A percentile compares a stretch with the other conserved stretches of the same genome.
Evolutionary conservation across 1,140 invertebrate species (phyloP).

Genomic region (Dinoponera quadriceps): DNA sequence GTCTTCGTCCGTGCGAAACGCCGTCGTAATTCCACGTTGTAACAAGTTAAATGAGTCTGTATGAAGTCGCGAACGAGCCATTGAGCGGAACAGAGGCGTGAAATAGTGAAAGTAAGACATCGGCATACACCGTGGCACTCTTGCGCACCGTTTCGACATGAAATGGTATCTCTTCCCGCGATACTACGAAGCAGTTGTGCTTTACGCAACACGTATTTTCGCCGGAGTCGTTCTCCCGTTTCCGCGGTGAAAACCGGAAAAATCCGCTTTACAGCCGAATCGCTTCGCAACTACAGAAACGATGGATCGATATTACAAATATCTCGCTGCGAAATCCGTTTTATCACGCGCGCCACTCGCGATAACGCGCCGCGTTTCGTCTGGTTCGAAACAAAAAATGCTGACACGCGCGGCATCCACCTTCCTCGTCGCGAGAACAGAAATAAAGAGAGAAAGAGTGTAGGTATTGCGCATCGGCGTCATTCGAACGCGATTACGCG

Average conservation of each 20-base stretch:
- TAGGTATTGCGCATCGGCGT: conserved; percentile 41
- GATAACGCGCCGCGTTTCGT: not conserved
- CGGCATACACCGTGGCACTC: too few species aligned
- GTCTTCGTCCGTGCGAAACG: not conserved
- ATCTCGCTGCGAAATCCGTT: conserved; percentile 6
- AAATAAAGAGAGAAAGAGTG: not conserved
- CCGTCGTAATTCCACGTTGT: not conserved
- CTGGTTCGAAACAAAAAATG: conserved; percentile 15
- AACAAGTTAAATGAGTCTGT: conserved; percentile 3
- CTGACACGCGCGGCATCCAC: conserved; percentile 24
- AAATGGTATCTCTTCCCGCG: not conserved
- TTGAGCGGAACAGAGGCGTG: not conserved
- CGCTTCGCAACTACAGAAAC: not conserved
- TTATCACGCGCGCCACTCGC: conserved; percentile 4
- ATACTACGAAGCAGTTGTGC: not conserved
- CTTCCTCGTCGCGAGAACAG: not conserved
- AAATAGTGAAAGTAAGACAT: not conserved
- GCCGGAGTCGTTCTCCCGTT: not conserved
- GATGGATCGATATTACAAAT: not conserved
- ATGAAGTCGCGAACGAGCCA: not conserved
- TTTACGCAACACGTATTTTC: not conserved
- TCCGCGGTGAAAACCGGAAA: too few species aligned
- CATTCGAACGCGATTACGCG: conserved; percentile 43
- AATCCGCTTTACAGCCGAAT: not conserved
- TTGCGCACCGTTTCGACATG: not conserved